These are phyloP conservation scores for Acipenser oxyrinchus DNA, from an alignment of 2,797 vertebrate genomes.

Conservation along the genomic window DNA sequence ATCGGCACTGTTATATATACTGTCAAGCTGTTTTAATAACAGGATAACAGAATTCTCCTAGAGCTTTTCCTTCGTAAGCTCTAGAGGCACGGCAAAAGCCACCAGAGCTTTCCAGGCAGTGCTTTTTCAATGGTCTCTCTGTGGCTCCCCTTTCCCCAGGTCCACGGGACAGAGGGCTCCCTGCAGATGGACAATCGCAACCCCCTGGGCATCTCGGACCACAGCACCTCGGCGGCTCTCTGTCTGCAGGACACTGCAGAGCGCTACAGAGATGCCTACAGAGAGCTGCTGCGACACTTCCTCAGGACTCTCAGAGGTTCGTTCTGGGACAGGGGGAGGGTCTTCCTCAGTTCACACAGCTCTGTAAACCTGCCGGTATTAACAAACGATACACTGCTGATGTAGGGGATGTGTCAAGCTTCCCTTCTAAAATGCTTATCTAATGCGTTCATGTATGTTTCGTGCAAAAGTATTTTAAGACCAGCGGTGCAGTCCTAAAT, in stretches of 20 bases:
- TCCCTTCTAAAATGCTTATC: too few species aligned
- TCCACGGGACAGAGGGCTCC: conserved; percentile 29
- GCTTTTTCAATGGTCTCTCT: neutral
- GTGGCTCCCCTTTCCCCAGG: conserved; percentile 19
- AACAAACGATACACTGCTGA: too few species aligned
- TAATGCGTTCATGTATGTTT: too few species aligned
- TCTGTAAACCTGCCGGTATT: too few species aligned
- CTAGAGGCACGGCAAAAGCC: too few species aligned
- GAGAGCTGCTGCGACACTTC: conserved; percentile 36
- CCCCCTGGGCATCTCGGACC: conserved; percentile 35
- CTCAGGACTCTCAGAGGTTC: conserved; percentile 37
- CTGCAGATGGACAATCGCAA: conserved; percentile 39
- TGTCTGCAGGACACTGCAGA: conserved; percentile 27
- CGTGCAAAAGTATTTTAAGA: too few species aligned
- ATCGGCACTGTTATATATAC: neutral
- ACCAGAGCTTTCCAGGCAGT: too few species aligned
- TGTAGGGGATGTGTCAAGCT: too few species aligned
- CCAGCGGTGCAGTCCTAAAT: too few species aligned
- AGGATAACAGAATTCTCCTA: neutral
- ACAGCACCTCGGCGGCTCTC: conserved; percentile 21
- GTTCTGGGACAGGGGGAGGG: neutral
- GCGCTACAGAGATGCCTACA: conserved; percentile 21
- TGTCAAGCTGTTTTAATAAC: neutral
- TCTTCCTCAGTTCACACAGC: neutral
- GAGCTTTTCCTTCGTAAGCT: neutral